phyloP scores from a whole-genome alignment of 2,113 vertebrate species.

The human (Homo sapiens) region DNA sequence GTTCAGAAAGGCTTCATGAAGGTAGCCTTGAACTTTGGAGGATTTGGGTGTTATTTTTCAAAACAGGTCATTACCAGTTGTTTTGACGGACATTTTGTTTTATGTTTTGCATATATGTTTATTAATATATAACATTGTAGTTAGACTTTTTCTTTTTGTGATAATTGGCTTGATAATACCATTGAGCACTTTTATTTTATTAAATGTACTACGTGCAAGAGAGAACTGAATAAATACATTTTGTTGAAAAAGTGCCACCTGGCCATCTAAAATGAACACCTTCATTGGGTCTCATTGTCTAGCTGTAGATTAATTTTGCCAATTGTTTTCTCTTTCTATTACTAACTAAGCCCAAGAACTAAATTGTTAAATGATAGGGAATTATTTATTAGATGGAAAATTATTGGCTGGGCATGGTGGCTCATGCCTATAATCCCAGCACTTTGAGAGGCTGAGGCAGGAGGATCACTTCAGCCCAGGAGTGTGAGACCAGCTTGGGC shows the following conservation, averaged over 20 bases:
- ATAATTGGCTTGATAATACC: not conserved
- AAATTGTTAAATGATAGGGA: slow-evolving; percentile 5
- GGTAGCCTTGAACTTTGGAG: not conserved
- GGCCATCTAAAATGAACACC: not conserved
- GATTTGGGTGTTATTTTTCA: not conserved
- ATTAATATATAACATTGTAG: not conserved
- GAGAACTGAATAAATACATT: slow-evolving; percentile 1
- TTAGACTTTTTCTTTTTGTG: not conserved
- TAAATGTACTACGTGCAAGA: not conserved
- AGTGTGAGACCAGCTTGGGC: no score
- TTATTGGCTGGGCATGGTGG: no score
- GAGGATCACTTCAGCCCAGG: no score
- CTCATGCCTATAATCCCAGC: no score
- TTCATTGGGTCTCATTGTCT: not conserved
- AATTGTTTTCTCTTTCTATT: not conserved
- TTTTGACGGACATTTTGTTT: slow-evolving; percentile 9
- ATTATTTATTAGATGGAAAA: not conserved
- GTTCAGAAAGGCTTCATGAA: slow-evolving; percentile 1
- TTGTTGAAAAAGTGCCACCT: not conserved
- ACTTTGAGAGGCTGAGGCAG: no score
- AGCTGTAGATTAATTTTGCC: slow-evolving; percentile 19
- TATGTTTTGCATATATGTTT: slow-evolving; percentile 19
- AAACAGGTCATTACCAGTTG: slow-evolving; percentile 6
- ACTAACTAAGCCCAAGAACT: not conserved
- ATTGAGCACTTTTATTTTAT: slow-evolving; percentile 37